Percentiles rank a stretch among this genome's conserved stretches.
Conservation (phyloP, 2,113 vertebrate genomes). For the Aspidoscelis tigris region DNA sequence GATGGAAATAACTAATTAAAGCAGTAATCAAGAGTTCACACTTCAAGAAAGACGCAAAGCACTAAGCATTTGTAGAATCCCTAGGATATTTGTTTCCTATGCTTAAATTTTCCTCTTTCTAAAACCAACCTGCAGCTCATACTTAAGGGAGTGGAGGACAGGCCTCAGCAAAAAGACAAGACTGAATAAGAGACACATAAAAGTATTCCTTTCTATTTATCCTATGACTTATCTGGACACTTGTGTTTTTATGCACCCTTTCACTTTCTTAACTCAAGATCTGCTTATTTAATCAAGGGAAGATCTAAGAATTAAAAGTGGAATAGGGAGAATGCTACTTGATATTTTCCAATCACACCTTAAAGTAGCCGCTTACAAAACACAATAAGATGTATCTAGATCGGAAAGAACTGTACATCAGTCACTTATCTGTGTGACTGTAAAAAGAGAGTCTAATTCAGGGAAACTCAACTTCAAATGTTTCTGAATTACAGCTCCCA, state of each 20-base stretch:
- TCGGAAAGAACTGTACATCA: not conserved
- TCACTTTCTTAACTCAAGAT: not conserved
- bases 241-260: not conserved
- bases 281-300: not conserved
- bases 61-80: conserved; percentile 42
- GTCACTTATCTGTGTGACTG: not conserved
- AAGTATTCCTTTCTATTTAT: not conserved
- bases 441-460: not conserved
- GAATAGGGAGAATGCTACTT: not conserved
- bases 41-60: conserved; percentile 48
- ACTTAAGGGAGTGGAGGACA: conserved; percentile 14
- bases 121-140: conserved; percentile 23
- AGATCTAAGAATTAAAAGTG: not conserved
- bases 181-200: conserved; percentile 3
- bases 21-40: conserved; percentile 56
- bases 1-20: conserved; percentile 56
- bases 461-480: no score
- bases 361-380: not conserved
- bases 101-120: conserved; percentile 31
- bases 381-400: not conserved
- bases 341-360: not conserved
- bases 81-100: conserved; percentile 54
- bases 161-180: conserved; percentile 19
- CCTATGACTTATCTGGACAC: not conserved
- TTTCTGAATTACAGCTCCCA: no score